Conservation (phyloP, 2,888 invertebrate species). For the Blastobasis lacticolella region DNA sequence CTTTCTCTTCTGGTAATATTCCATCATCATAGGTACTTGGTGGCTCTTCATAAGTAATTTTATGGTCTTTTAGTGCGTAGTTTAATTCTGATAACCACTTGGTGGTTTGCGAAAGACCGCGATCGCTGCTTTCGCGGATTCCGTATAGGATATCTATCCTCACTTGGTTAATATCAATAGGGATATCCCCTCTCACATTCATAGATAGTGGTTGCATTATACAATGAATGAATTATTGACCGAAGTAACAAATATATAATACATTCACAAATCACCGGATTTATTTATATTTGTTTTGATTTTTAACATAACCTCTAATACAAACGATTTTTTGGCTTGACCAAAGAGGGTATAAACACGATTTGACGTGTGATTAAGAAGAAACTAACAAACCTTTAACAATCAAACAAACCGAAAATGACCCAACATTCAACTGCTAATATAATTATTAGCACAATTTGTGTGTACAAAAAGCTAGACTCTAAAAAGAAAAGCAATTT, state of each 20-base stretch:
- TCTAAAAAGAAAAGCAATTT: too few relatives aligned
- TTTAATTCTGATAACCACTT: constrained; percentile 94
- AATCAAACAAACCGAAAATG: too few relatives aligned
- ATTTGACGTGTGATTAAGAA: too few relatives aligned
- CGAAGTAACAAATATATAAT: constrained; percentile 8
- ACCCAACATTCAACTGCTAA: too few relatives aligned
- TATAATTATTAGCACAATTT: too few relatives aligned
- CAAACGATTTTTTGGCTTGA: too few relatives aligned
- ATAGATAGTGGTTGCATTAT: constrained; percentile 47
- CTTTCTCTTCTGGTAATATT: constrained; percentile 76
- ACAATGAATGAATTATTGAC: background rate
- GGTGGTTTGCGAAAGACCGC: constrained; percentile 85
- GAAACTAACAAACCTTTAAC: too few relatives aligned
- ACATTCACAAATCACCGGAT: background rate
- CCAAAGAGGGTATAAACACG: too few relatives aligned
- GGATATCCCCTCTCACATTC: constrained; percentile 50
- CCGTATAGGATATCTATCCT: constrained; percentile 55
- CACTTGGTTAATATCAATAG: constrained; percentile 60
- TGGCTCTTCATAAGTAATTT: constrained; percentile 69
- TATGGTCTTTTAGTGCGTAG: constrained; percentile 81
- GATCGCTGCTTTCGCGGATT: constrained; percentile 80
- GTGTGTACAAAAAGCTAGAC: too few relatives aligned
- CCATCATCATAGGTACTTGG: constrained; percentile 48
- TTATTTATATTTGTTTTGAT: background rate
- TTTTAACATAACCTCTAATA: background rate